Evolutionary conservation across 2,888 invertebrate genomes (phyloP).

Genomic region (Tuberolachnus salignus): DNA sequence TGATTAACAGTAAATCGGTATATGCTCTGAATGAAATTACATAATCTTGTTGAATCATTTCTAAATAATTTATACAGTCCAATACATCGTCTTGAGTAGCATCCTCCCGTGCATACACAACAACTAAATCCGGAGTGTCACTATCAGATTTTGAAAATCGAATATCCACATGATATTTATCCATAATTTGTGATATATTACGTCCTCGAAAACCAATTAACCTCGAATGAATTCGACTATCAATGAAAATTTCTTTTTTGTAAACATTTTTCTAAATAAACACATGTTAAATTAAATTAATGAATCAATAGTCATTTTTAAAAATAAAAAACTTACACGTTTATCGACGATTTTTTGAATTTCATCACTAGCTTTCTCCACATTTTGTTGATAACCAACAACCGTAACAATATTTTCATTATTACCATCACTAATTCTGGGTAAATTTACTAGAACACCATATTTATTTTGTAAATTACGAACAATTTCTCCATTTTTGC

Average conservation of each 20-base stretch:
- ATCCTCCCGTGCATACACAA: constrained; percentile 67
- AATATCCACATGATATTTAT: constrained; percentile 91
- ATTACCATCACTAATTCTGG: constrained; percentile 82
- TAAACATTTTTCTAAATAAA: constrained; percentile 72
- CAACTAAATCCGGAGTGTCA: constrained; percentile 80
- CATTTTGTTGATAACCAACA: constrained; percentile 90
- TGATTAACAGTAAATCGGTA: no score
- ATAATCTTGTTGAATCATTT: constrained; percentile 88
- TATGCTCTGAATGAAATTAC: constrained; percentile 65
- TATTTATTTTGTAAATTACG: constrained; percentile 87
- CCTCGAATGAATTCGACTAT: constrained; percentile 86
- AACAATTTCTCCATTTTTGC: constrained; percentile 88
- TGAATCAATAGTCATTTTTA: background rate
- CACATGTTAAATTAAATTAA: no score
- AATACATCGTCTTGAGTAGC: constrained; percentile 84
- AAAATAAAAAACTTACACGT: constrained; percentile 67
- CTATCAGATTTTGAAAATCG: constrained; percentile 86
- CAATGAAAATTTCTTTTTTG: constrained; percentile 82
- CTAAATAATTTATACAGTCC: constrained; percentile 89
- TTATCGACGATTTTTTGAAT: constrained; percentile 92
- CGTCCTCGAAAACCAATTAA: constrained; percentile 90
- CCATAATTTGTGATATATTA: constrained; percentile 87
- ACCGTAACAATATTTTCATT: constrained; percentile 87
- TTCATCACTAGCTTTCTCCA: constrained; percentile 84
- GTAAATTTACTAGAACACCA: constrained; percentile 92